A percentile compares a stretch with the other conserved stretches of the same genome.
Evolutionary conservation across 2,797 vertebrate genomes (phyloP).

Genomic region (Peromyscus eremicus): DNA sequence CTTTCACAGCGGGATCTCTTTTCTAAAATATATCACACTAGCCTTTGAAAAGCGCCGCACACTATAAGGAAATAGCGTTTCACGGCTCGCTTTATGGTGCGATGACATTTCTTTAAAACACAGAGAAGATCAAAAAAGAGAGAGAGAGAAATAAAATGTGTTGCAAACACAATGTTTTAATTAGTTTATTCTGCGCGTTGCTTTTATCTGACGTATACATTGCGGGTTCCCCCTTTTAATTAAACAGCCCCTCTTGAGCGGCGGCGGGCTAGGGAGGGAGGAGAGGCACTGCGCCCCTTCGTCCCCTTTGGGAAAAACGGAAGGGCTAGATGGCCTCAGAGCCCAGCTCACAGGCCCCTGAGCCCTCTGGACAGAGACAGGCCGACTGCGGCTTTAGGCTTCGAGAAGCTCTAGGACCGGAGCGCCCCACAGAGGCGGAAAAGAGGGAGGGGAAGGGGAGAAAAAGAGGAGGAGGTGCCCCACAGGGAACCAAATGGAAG

Average conservation of each 20-base stretch:
- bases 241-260: slow-evolving; percentile 80
- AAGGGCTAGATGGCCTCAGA: slow-evolving; percentile 15
- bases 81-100: slow-evolving; percentile 87
- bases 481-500: background rate
- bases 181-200: slow-evolving; percentile 88
- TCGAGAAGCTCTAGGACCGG: background rate
- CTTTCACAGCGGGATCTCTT: slow-evolving; percentile 97
- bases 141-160: slow-evolving; percentile 88
- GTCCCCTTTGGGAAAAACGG: slow-evolving; percentile 51
- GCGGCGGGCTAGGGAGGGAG: slow-evolving; percentile 48
- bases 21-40: slow-evolving; percentile 97
- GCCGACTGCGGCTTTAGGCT: background rate
- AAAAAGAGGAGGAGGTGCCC: slow-evolving; percentile 20
- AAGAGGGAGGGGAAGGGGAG: background rate
- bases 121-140: slow-evolving; percentile 88
- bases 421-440: slow-evolving; percentile 27
- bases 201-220: slow-evolving; percentile 89
- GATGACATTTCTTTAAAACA: slow-evolving; percentile 91
- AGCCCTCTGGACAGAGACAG: background rate
- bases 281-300: background rate
- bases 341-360: background rate
- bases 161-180: slow-evolving; percentile 91
- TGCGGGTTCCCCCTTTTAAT: slow-evolving; percentile 87
- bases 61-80: slow-evolving; percentile 90
- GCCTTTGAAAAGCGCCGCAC: slow-evolving; percentile 98